A percentile compares a stretch with the other conserved stretches of the same genome.
These are phyloP conservation scores for Melanotaenia duboulayi DNA, from an alignment of 2,113 vertebrate genomes.

Conservation along the genomic window DNA sequence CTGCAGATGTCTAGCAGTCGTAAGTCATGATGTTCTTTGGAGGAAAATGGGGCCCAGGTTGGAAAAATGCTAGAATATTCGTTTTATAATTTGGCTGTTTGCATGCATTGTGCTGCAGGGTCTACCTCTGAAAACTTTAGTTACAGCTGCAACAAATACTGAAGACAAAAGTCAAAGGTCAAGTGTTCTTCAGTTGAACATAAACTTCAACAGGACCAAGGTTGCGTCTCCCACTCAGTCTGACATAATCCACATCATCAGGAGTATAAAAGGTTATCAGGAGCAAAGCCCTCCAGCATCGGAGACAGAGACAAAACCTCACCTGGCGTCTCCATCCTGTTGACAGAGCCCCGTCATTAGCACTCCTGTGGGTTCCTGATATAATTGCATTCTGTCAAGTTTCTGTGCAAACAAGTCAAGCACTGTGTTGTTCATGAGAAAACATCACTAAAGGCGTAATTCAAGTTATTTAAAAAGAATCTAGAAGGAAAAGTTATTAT, in stretches of 20 bases:
- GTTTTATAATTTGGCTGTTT: too few species aligned
- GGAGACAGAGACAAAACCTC: constrained; percentile 21
- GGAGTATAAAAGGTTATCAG: constrained; percentile 39
- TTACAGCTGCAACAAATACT: too few species aligned
- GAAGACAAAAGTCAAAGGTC: neutral
- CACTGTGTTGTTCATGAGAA: constrained; percentile 26
- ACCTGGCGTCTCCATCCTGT: constrained; percentile 40
- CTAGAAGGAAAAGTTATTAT: too few species aligned
- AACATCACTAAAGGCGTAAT: neutral
- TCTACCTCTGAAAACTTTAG: too few species aligned
- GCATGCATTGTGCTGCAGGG: too few species aligned
- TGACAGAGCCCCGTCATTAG: constrained; percentile 53
- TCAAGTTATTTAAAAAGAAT: neutral
- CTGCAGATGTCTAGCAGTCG: too few species aligned
- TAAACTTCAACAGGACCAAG: neutral
- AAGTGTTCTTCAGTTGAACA: neutral
- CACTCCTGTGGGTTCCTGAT: constrained; percentile 58
- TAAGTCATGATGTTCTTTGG: too few species aligned
- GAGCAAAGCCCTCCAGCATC: constrained; percentile 34
- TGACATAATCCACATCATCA: neutral
- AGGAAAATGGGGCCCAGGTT: too few species aligned
- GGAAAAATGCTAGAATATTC: too few species aligned
- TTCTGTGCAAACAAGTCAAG: constrained; percentile 62
- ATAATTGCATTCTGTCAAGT: constrained; percentile 56
- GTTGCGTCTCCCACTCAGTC: neutral